Base-by-base conservation (phyloP, 2,888 invertebrate genomes). In the Bombylius major region DNA sequence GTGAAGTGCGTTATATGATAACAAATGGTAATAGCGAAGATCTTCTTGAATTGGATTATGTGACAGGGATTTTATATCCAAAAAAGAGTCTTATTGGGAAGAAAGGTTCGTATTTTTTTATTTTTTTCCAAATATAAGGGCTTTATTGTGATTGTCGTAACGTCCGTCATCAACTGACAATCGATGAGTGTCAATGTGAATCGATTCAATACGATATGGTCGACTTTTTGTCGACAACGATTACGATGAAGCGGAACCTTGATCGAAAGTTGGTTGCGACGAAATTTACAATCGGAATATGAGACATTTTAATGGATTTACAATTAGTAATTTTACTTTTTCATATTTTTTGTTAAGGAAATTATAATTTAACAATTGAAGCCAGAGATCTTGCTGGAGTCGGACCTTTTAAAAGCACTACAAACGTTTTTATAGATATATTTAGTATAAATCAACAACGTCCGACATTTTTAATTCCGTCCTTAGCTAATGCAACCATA, bases 1-100 rank as follows among this genome's bases (percentile, higher is more conserved):
- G 87, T 8, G 82, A 83, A 61, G 80, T 95, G 42, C 78, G 79
- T 55, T 96, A 90, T 68, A 78, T 75, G 42, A 90, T 94, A 51
- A 72, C 80, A 8, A 75, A 76, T 5, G 86, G 86, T 56, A 84
- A 86, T 67, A 80, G 82, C 55, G 76, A 81, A 63, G 87, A 83
- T 52, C 62, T 73, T 1, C 95, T 95, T 71, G 76, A 80, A 33
- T 77, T 95, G 54, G 87, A 91, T 64, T 77, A 83, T 0, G 79
- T 79, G 55, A 83, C 82, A 12, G 95, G 95, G 13, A 88, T 90
- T 63, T 78, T 96, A 42, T 90, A 86, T 71, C 89, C 92, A 0
- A 82, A 84, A 0, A 80, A 80, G 54, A 81, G 85, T 1, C 80
- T 95, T 1, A 67, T 78, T 1, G 87, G 87, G 33, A 81, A 83